A percentile compares a stretch with the other conserved stretches of the same genome.
Conservation (phyloP, 1,140 invertebrate species). For the Planococcus citri region DNA sequence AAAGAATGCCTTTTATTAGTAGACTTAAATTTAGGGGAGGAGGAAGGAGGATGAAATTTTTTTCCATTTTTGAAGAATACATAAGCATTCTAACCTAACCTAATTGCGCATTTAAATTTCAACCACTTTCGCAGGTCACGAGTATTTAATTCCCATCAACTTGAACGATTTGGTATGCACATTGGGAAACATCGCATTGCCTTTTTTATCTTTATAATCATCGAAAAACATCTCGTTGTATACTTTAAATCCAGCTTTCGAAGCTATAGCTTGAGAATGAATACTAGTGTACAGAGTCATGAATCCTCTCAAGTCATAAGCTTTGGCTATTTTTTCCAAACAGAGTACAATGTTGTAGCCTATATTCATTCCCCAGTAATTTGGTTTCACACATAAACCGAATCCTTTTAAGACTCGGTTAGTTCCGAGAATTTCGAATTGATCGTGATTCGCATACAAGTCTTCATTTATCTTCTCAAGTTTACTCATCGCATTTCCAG, state of each 20-base stretch:
- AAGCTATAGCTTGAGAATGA: background rate
- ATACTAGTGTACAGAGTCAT: background rate
- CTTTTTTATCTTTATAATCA: conserved; percentile 5
- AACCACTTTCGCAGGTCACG: background rate
- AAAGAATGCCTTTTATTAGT: too few relatives aligned
- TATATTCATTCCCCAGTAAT: background rate
- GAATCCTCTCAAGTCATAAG: background rate
- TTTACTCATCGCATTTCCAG: too few relatives aligned
- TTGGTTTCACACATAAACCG: background rate
- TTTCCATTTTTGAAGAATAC: background rate
- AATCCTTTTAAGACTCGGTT: background rate
- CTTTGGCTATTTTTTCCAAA: background rate
- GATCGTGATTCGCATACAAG: background rate
- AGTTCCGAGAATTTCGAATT: background rate
- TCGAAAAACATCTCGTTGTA: background rate
- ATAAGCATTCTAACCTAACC: too few relatives aligned
- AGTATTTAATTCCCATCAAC: background rate
- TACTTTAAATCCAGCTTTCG: background rate
- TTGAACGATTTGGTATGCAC: background rate
- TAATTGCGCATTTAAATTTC: too few relatives aligned
- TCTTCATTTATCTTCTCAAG: background rate
- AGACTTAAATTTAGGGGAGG: too few relatives aligned
- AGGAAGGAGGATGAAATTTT: too few relatives aligned
- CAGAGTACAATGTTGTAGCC: background rate
- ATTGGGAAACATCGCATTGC: background rate